Conservation (phyloP, 2,797 vertebrate genomes). For the Anolis apletophallus region DNA sequence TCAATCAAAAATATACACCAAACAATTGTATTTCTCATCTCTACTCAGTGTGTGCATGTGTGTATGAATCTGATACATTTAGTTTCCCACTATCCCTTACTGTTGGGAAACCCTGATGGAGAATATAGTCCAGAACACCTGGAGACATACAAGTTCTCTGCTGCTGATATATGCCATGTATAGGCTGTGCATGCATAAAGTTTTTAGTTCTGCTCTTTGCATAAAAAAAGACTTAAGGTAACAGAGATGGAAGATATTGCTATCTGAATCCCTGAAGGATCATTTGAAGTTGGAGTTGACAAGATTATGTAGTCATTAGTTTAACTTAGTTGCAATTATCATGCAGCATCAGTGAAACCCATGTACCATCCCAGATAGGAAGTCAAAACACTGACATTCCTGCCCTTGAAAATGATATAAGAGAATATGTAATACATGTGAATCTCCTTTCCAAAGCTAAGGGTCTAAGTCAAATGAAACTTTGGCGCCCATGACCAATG, state of each 20-base stretch:
- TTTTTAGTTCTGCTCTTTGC: not conserved
- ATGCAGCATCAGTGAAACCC: not conserved
- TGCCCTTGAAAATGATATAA: not conserved
- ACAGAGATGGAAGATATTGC: not conserved
- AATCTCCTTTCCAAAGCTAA: slow-evolving; percentile 4
- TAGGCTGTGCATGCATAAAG: not conserved
- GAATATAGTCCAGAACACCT: not conserved
- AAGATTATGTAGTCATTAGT: not conserved
- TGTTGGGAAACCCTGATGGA: not conserved
- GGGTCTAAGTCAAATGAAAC: slow-evolving; percentile 11
- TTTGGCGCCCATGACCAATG: not conserved
- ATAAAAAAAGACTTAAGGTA: not conserved
- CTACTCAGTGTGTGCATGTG: too few relatives aligned
- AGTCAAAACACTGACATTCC: not conserved
- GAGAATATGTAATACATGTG: slow-evolving; percentile 11
- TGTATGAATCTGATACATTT: too few relatives aligned
- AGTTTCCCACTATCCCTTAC: too few relatives aligned
- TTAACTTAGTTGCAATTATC: not conserved
- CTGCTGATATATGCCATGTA: not conserved
- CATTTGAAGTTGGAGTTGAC: not conserved
- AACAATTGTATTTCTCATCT: too few relatives aligned
- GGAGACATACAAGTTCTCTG: not conserved
- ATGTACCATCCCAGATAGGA: not conserved
- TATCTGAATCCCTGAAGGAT: not conserved
- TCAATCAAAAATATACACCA: too few relatives aligned